phyloP scores from a whole-genome alignment of 1,140 invertebrate species.

The Chionoecetes opilio region DNA sequence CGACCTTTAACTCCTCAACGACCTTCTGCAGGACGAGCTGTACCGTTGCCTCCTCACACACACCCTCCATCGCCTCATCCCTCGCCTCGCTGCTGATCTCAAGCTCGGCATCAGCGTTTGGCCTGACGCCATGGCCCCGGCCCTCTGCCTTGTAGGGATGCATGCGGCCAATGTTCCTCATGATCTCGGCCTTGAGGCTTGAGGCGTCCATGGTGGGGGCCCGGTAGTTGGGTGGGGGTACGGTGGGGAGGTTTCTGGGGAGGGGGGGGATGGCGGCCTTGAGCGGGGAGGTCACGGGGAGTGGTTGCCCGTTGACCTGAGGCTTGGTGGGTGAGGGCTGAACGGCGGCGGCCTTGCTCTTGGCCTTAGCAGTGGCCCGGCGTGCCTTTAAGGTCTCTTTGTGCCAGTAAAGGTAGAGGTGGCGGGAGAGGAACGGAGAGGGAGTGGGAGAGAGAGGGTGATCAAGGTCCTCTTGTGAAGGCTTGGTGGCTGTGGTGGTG shows the following conservation, averaged over 20 bases:
- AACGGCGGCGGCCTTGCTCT: constrained; percentile 9
- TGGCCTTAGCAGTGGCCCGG: constrained; percentile 20
- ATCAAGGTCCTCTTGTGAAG: neutral
- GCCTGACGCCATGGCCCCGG: constrained; percentile 30
- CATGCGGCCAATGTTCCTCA: constrained; percentile 58
- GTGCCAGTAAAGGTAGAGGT: constrained; percentile 75
- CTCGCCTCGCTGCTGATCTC: constrained; percentile 52
- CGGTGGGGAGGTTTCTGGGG: constrained; percentile 69
- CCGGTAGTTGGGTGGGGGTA: constrained; percentile 69
- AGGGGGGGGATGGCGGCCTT: constrained; percentile 61
- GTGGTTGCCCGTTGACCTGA: constrained; percentile 55
- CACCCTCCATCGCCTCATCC: constrained; percentile 32
- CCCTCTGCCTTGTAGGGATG: constrained; percentile 60
- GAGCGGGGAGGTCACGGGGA: constrained; percentile 3
- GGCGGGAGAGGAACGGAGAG: constrained; percentile 65
- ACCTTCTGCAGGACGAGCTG: constrained; percentile 58
- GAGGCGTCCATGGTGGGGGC: constrained; percentile 30
- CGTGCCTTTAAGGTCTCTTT: constrained; percentile 64
- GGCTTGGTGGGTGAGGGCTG: neutral
- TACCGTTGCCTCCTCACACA: neutral
- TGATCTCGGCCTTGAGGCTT: constrained; percentile 47
- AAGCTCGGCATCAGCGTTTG: constrained; percentile 55
- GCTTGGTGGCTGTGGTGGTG: neutral
- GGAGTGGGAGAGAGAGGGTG: constrained; percentile 64
- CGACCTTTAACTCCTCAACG: constrained; percentile 51